A percentile compares a stretch with the other conserved stretches of the same genome.
These are phyloP conservation scores for Resseliella maxima DNA, from an alignment of 2,888 invertebrate genomes.

Conservation along the genomic window DNA sequence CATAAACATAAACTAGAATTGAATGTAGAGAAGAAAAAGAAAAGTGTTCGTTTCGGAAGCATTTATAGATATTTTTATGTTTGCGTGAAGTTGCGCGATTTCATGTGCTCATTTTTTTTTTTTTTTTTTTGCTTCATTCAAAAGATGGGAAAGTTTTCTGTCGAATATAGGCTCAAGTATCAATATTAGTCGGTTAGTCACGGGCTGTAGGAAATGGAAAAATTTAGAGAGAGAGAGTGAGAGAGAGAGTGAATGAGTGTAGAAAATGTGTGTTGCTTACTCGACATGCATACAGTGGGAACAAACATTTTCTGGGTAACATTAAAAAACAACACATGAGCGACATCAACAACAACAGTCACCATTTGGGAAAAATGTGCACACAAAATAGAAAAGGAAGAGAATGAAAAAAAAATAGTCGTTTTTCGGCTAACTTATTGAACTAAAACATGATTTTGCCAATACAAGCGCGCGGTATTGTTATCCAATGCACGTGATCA, in stretches of 20 bases:
- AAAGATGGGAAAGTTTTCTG: not conserved
- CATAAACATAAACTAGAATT: slow-evolving; percentile 51
- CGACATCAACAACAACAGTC: slow-evolving; percentile 53
- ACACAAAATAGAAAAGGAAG: not conserved
- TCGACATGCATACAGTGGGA: not conserved
- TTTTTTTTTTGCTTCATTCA: not conserved
- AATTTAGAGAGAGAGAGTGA: too few relatives aligned
- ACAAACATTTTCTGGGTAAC: slow-evolving; percentile 3
- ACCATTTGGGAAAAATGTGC: slow-evolving; percentile 14
- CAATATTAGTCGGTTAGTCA: slow-evolving; percentile 36
- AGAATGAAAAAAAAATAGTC: not conserved
- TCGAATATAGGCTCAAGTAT: slow-evolving; percentile 39
- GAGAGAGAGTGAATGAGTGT: not conserved
- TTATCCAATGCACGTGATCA: slow-evolving; percentile 57
- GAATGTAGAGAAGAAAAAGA: not conserved
- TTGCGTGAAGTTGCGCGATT: slow-evolving; percentile 29
- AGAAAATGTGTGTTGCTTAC: not conserved
- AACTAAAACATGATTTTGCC: slow-evolving; percentile 45
- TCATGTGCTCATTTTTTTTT: not conserved
- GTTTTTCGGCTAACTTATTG: slow-evolving; percentile 48
- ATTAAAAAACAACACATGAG: slow-evolving; percentile 48
- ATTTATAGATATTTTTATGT: slow-evolving; percentile 53
- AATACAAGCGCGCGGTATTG: slow-evolving; percentile 47
- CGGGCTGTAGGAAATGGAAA: not conserved
- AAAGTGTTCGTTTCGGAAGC: not conserved